Base-by-base conservation (phyloP, 2,797 vertebrate species). In the Gadopsis marmoratus region DNA sequence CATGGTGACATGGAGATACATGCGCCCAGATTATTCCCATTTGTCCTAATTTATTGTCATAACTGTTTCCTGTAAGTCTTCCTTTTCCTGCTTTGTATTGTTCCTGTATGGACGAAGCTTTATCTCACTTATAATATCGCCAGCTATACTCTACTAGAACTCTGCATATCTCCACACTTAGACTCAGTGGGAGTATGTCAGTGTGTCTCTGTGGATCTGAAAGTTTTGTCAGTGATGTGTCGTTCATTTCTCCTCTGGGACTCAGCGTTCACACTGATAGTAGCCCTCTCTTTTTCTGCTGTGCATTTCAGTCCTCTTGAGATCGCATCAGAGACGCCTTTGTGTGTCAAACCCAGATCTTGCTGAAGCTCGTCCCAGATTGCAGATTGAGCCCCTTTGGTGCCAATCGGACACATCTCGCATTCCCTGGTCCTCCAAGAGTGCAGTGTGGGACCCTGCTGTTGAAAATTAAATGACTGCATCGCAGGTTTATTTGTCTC, bases 31-130 rank as follows among this genome's bases (percentile, higher is more conserved):
- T 74, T 66, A 26, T 26, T 75, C 26, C 21, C 11, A 51, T 81
- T 63, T 74, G 41, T 75, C 67, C 43, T 64, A 43, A 65, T 83
- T 64, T 64, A 62, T 60, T 39, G 19, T 76, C 47, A 60, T 56
- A 93, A 93, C 86, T 92, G 89, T 93, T 93, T 94, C 88, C 91
- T 87, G 87, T 83, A 92, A 90, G 83, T 88, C 88, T 90, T 89
- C 90, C 87, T 85, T 85, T 93, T 94, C 89, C 88, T 92, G 88
- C 89, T 93, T 94, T 41, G 17, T 16, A 47, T 55, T 16, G 2
- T 56, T 54, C 7, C 9, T 45, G 13, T 41, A 11, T 91, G 35
- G n/a, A 66, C 16, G 55, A 67, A 54, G 4, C 26, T 54, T 51
- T 66, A 19, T 55, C 29, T 66, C 9, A 41, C 31, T 69, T 58